phyloP scores from a whole-genome alignment of 2,797 vertebrate genomes.

The Oophaga sylvatica region DNA sequence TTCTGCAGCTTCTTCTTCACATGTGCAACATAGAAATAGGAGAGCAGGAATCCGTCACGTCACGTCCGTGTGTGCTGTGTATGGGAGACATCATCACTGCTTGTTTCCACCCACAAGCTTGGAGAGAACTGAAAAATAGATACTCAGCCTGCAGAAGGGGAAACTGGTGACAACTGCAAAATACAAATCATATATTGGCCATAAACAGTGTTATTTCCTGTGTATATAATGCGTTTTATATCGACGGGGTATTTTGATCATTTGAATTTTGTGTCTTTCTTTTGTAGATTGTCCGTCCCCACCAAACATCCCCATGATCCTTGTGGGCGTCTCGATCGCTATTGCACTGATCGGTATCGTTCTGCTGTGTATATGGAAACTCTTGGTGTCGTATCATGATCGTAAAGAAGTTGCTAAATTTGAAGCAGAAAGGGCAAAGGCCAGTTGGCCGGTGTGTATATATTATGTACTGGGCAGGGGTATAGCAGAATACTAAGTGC shows the following conservation, averaged over 20 bases:
- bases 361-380: slow-evolving; percentile 91
- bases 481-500: too few relatives aligned
- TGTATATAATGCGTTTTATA: not conserved
- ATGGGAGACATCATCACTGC: too few relatives aligned
- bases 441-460: slow-evolving; percentile 89
- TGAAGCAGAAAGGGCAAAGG: slow-evolving; percentile 91
- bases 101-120: too few relatives aligned
- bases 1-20: too few relatives aligned
- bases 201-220: too few relatives aligned
- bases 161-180: too few relatives aligned
- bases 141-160: too few relatives aligned
- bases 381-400: slow-evolving; percentile 91
- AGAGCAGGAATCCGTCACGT: too few relatives aligned
- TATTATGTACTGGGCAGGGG: not conserved
- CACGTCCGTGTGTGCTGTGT: too few relatives aligned
- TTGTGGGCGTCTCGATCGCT: slow-evolving; percentile 88
- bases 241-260: not conserved
- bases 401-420: slow-evolving; percentile 96
- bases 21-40: too few relatives aligned
- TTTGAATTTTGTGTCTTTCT: slow-evolving; percentile 47
- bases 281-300: slow-evolving; percentile 84
- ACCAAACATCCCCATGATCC: slow-evolving; percentile 89
- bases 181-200: too few relatives aligned
- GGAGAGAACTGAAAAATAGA: too few relatives aligned
- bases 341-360: slow-evolving; percentile 87